Evolutionary conservation across 2,797 vertebrate genomes (phyloP).

Genomic region (Sebastiscus albofasciatus): DNA sequence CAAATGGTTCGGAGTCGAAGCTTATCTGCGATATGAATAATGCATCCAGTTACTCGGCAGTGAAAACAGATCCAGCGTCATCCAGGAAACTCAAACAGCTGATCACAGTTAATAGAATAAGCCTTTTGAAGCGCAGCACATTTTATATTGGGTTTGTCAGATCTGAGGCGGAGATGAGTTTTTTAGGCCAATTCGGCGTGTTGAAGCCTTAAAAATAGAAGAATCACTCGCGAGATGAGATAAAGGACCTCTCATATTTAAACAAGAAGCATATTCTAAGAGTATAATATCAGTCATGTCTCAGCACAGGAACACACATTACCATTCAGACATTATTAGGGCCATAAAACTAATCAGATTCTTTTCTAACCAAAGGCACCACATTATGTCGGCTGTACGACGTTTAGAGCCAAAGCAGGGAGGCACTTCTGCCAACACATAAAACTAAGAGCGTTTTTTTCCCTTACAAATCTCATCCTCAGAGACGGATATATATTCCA

Average conservation of each 20-base stretch:
- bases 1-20: constrained; percentile 10
- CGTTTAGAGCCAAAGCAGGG: constrained; percentile 15
- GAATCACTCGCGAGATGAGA: constrained; percentile 28
- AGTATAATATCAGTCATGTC: constrained; percentile 34
- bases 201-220: constrained; percentile 33
- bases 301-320: constrained; percentile 43
- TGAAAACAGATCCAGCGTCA: constrained; percentile 3
- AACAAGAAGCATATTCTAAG: constrained; percentile 55
- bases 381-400: constrained; percentile 33
- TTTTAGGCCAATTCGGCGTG: neutral
- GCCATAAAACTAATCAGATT: constrained; percentile 61
- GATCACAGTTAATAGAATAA: constrained; percentile 22
- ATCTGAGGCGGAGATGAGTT: constrained; percentile 11
- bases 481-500: constrained; percentile 23
- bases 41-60: constrained; percentile 2
- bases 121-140: neutral
- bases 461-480: constrained; percentile 45
- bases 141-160: constrained; percentile 16
- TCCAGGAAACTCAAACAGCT: constrained; percentile 23
- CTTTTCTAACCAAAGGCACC: constrained; percentile 54
- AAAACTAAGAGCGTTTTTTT: constrained; percentile 41
- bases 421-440: constrained; percentile 30
- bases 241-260: constrained; percentile 40
- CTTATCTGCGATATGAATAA: constrained; percentile 16
- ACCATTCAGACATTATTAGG: constrained; percentile 61